Evolutionary conservation across 2,888 invertebrate species (phyloP).

Genomic region (Agapostemon virescens): DNA sequence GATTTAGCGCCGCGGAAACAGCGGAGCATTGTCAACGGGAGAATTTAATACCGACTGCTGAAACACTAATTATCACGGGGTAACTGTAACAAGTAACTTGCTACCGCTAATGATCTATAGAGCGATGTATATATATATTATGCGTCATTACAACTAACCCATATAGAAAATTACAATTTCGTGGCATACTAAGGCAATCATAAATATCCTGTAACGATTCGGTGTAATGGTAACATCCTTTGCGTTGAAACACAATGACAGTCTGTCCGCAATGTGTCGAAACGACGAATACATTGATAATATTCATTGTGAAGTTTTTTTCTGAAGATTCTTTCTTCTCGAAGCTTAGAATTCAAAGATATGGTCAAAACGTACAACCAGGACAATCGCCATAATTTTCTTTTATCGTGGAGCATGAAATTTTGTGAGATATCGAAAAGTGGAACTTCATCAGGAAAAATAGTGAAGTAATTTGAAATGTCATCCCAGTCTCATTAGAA

Average conservation of each 20-base stretch:
- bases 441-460: too few species aligned
- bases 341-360: too few species aligned
- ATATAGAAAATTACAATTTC: slow-evolving; percentile 7
- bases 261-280: background rate
- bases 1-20: slow-evolving; percentile 54
- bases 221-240: background rate
- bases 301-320: too few species aligned
- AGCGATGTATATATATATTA: slow-evolving; percentile 20
- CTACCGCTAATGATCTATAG: slow-evolving; percentile 48
- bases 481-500: too few species aligned
- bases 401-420: too few species aligned
- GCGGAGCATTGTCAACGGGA: slow-evolving; percentile 48
- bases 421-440: too few species aligned
- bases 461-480: too few species aligned
- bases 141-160: background rate
- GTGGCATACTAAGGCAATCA: background rate
- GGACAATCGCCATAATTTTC: too few species aligned
- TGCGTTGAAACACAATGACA: background rate
- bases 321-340: too few species aligned
- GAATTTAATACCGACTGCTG: slow-evolving; percentile 52
- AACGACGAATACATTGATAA: too few species aligned
- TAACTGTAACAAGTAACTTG: slow-evolving; percentile 49
- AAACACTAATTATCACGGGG: slow-evolving; percentile 58
- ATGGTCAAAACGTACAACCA: too few species aligned
- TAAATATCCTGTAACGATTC: background rate